Base-by-base conservation (phyloP, 1,140 invertebrate species). In the Drosophila sucinea region DNA sequence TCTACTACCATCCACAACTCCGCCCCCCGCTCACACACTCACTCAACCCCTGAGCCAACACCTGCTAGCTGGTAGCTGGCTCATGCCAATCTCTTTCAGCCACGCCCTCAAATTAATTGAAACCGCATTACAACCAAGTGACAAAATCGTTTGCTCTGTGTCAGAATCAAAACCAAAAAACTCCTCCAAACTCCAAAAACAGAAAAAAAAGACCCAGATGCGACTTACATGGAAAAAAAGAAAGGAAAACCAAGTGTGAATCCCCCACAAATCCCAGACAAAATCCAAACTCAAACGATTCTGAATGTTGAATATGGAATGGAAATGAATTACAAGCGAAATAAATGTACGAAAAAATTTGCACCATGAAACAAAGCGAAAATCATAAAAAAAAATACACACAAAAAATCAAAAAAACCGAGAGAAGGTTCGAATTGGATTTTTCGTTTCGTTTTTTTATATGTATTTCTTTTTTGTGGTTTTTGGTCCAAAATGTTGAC, bases 291-390 rank as follows among this genome's bases (percentile, higher is more conserved):
- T 30, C 57, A 66, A 76, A 70, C 69, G 73, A 57, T 51, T 81
- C 77, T 89, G 80, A 51, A 51, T 51, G 44, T 51, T 89, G 89
- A 87, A 87, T 87, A 87, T 87, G 84, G 23, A 89, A 86, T 86
- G 83, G 83, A 87, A 87, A 87, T 87, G 84, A 89, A 87, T 87
- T 89, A 87, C 84, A 87, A 84, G 83, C 77, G 68, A 84, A 84
- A 87, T 87, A 89, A 87, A 87, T 87, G 84, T 89, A 87, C 77
- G 70, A 80, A 87, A 82, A 80, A 87, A 87, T 68, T 77, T 35
- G 79, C 17, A 35, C 32, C 67, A 82, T 58, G 66, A 70, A 89
- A 87, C 84, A 87, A 83, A 78, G 70, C 80, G 56, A 83, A 83
- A 72, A 55, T 66, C 51, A 79, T 89, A 77, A 81, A 85, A 17